These are phyloP conservation scores for Novumbra hubbsi DNA, from an alignment of 2,797 vertebrate genomes.

Conservation along the genomic window DNA sequence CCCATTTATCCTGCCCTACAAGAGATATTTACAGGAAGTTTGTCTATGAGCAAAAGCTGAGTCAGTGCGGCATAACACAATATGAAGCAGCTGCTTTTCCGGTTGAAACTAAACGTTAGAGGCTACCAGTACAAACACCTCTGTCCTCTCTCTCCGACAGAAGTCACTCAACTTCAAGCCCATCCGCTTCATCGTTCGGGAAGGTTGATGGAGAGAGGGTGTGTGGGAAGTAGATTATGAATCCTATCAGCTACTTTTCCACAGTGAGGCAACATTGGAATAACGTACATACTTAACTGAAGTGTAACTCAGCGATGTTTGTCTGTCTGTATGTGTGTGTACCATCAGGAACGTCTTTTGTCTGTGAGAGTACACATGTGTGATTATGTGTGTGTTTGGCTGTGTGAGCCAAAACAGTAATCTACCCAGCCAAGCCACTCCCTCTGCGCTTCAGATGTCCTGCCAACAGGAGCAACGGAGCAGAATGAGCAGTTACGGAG, in stretches of 20 bases:
- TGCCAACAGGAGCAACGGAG: constrained; percentile 17
- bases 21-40: constrained; percentile 52
- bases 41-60: constrained; percentile 55
- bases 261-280: background rate
- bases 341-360: too few relatives aligned
- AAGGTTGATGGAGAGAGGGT: background rate
- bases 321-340: background rate
- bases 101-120: constrained; percentile 45
- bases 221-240: background rate
- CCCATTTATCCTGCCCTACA: background rate
- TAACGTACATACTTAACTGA: background rate
- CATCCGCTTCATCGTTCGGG: background rate
- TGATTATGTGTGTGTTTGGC: background rate
- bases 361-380: too few relatives aligned
- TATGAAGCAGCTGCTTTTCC: constrained; percentile 47
- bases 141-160: constrained; percentile 4
- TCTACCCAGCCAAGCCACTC: constrained; percentile 27
- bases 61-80: constrained; percentile 56
- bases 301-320: background rate
- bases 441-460: background rate
- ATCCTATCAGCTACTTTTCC: background rate
- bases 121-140: constrained; percentile 28
- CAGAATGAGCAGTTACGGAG: background rate
- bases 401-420: background rate
- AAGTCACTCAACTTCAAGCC: background rate